These are phyloP conservation scores for Schizotus pectinicornis DNA, from an alignment of 2,888 invertebrate genomes.

Conservation along the genomic window DNA sequence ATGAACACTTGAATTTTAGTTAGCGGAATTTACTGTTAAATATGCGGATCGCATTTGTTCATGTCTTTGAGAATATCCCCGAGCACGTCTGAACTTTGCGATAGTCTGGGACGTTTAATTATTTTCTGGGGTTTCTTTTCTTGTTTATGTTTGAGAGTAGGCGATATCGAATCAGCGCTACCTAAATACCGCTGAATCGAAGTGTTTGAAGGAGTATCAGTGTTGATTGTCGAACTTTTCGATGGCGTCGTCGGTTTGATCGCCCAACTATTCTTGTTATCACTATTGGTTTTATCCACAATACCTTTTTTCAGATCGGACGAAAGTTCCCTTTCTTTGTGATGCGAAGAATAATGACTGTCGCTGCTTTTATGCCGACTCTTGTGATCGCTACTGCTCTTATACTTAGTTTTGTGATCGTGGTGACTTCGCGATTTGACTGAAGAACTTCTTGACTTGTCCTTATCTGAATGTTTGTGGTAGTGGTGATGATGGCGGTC, in stretches of 20 bases:
- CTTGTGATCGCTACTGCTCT: constrained; percentile 30
- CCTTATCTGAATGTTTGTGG: constrained; percentile 20
- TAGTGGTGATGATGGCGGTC: constrained; percentile 39
- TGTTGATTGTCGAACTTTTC: constrained; percentile 6
- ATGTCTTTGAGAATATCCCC: constrained; percentile 57
- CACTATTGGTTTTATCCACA: constrained; percentile 3
- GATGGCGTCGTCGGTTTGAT: constrained; percentile 5
- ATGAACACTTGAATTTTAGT: constrained; percentile 13
- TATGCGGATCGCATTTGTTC: constrained; percentile 53
- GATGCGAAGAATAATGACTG: constrained; percentile 32
- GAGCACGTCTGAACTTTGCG: constrained; percentile 53
- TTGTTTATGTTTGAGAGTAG: constrained; percentile 39
- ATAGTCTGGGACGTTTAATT: constrained; percentile 45
- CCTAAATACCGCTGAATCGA: constrained; percentile 17
- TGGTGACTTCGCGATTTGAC: constrained; percentile 28
- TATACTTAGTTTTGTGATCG: constrained; percentile 22
- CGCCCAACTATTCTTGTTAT: constrained; percentile 9
- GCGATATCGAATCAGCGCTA: background rate
- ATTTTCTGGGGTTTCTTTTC: constrained; percentile 43
- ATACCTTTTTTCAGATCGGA: constrained; percentile 13
- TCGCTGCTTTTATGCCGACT: constrained; percentile 39
- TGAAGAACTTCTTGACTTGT: constrained; percentile 28
- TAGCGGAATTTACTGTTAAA: constrained; percentile 45
- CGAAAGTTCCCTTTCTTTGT: constrained; percentile 33
- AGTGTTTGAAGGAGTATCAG: constrained; percentile 20